Percentiles rank a stretch among this genome's conserved stretches.
Conservation (phyloP, 2,888 invertebrate species). For the Pterostichus madidus region DNA sequence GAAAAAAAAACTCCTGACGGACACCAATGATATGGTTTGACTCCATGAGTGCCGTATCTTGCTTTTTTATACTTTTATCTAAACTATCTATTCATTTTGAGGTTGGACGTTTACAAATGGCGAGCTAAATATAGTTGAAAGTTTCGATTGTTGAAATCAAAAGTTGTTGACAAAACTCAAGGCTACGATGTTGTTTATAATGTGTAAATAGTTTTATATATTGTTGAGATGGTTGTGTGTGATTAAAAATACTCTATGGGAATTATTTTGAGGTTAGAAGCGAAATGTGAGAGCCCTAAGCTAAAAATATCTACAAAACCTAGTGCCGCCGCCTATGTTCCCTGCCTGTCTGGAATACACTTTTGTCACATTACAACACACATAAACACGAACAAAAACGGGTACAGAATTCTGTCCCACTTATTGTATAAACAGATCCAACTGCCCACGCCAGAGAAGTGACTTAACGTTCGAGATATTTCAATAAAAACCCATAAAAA, state of each 20-base stretch:
- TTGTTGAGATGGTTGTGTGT: background rate
- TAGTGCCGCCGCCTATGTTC: constrained; percentile 38
- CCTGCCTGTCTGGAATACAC: constrained; percentile 47
- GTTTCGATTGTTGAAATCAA: constrained; percentile 13
- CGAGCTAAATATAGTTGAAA: background rate
- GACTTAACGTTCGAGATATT: constrained; percentile 26
- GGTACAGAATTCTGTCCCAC: constrained; percentile 20
- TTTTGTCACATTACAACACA: constrained; percentile 54
- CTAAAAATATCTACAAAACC: constrained; percentile 52
- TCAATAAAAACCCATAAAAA: constrained; percentile 29
- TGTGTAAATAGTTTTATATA: constrained; percentile 22
- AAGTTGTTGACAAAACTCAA: constrained; percentile 28
- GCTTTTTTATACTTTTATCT: constrained; percentile 33
- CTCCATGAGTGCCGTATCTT: constrained; percentile 24
- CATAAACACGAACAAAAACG: constrained; percentile 24
- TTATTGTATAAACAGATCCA: constrained; percentile 52
- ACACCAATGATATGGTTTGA: constrained; percentile 44
- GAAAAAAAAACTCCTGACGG: constrained; percentile 29
- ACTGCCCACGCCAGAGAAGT: constrained; percentile 38
- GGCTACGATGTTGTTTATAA: background rate
- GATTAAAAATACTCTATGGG: background rate
- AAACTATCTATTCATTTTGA: background rate
- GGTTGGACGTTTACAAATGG: background rate
- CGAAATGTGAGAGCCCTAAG: constrained; percentile 14
- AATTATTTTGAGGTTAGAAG: constrained; percentile 37